Conservation (phyloP, 2,797 vertebrate species). For the Notoglanidium macrostoma region DNA sequence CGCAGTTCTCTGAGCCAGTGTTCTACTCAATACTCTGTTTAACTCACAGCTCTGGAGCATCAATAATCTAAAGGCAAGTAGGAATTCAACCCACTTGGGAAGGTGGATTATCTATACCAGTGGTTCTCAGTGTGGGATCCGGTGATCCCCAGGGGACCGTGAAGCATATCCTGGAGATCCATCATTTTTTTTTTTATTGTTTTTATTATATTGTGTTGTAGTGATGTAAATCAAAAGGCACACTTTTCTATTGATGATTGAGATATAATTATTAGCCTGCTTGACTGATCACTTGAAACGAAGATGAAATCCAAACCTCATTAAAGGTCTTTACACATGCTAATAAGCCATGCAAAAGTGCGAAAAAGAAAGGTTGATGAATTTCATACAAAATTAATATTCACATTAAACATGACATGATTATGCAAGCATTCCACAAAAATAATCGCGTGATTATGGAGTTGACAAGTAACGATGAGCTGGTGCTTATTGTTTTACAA, state of each 20-base stretch:
- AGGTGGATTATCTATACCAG: neutral
- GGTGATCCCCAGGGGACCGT: neutral
- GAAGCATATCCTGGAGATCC: neutral
- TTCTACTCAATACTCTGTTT: conserved; percentile 23
- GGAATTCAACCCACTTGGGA: neutral
- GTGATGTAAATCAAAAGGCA: neutral
- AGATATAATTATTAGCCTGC: neutral
- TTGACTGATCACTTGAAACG: neutral
- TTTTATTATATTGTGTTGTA: neutral
- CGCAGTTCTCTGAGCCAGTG: conserved; percentile 16
- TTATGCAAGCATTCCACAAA: too few relatives aligned
- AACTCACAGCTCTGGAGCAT: conserved; percentile 18
- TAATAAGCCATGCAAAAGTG: too few relatives aligned
- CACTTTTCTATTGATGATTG: neutral
- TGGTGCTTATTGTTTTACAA: too few relatives aligned
- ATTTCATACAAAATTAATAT: too few relatives aligned
- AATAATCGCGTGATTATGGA: too few relatives aligned
- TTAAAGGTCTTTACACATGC: neutral
- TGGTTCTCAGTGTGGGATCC: neutral
- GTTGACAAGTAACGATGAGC: too few relatives aligned
- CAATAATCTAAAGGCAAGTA: conserved; percentile 3
- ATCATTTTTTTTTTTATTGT: neutral
- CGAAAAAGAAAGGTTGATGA: too few relatives aligned
- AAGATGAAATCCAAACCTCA: neutral
- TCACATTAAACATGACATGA: too few relatives aligned